These are phyloP conservation scores for Microdon myrmicae DNA, from an alignment of 2,888 invertebrate genomes.

Conservation along the genomic window DNA sequence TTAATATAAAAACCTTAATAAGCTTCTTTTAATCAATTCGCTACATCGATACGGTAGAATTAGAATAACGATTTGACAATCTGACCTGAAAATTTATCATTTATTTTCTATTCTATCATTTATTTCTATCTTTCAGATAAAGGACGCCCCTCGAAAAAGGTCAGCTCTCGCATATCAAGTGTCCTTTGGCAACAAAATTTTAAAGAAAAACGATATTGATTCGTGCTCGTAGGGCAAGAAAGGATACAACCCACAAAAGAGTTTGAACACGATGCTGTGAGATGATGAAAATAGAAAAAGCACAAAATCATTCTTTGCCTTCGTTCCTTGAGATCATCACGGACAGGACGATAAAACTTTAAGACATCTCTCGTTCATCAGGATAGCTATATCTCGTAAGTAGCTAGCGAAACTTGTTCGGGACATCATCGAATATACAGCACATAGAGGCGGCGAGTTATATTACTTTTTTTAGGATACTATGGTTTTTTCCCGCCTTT, in stretches of 20 bases:
- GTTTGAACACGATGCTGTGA: too few relatives aligned
- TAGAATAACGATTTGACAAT: too few relatives aligned
- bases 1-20: too few relatives aligned
- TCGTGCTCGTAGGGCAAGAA: conserved; percentile 10
- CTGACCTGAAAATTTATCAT: too few relatives aligned
- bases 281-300: too few relatives aligned
- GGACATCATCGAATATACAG: conserved; percentile 27
- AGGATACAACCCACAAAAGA: conserved; percentile 8
- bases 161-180: conserved; percentile 25
- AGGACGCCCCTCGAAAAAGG: conserved; percentile 28
- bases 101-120: conserved; percentile 15
- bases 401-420: conserved; percentile 33
- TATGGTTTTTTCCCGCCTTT: conserved; percentile 13
- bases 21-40: too few relatives aligned
- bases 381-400: conserved; percentile 14
- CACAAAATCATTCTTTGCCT: conserved; percentile 36
- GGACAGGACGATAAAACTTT: conserved; percentile 47
- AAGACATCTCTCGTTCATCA: conserved; percentile 16
- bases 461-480: conserved; percentile 4
- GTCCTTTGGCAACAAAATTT: too few relatives aligned
- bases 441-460: conserved; percentile 2
- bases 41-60: too few relatives aligned
- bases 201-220: conserved; percentile 22
- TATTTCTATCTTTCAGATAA: conserved; percentile 1
- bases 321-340: conserved; percentile 29